Evolutionary conservation across 2,113 vertebrate species (phyloP).

Genomic region (Cyanoramphus novaezelandiae): DNA sequence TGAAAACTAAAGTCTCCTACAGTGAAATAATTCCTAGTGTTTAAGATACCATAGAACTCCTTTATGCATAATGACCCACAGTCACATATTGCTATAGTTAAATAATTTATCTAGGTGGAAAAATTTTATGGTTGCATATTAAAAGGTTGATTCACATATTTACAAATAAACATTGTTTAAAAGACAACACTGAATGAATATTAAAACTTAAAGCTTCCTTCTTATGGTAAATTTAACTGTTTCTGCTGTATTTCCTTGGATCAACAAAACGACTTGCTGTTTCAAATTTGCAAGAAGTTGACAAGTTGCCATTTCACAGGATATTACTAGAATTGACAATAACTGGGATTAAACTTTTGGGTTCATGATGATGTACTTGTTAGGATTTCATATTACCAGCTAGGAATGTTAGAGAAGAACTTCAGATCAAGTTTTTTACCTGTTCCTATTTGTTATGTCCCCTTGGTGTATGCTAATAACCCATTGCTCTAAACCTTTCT

Average conservation of each 20-base stretch:
- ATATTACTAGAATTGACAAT: background rate
- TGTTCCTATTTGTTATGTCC: background rate
- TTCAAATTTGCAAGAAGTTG: background rate
- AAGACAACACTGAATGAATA: background rate
- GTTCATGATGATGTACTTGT: background rate
- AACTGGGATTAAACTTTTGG: background rate
- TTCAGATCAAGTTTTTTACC: background rate
- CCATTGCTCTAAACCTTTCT: background rate
- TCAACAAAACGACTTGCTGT: background rate
- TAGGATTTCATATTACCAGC: background rate
- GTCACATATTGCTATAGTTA: background rate
- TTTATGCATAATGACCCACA: background rate
- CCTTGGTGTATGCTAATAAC: background rate
- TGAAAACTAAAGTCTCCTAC: background rate
- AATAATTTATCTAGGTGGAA: background rate
- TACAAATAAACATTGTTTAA: background rate
- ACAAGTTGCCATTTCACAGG: background rate
- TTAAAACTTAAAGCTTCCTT: background rate
- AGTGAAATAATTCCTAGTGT: background rate
- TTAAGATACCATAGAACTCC: background rate
- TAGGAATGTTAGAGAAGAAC: background rate
- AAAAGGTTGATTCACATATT: background rate
- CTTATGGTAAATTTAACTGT: background rate
- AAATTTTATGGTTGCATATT: background rate
- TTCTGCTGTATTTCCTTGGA: background rate